Conservation (phyloP, 2,797 vertebrate genomes). For the Hypotaenidia philippensis region DNA sequence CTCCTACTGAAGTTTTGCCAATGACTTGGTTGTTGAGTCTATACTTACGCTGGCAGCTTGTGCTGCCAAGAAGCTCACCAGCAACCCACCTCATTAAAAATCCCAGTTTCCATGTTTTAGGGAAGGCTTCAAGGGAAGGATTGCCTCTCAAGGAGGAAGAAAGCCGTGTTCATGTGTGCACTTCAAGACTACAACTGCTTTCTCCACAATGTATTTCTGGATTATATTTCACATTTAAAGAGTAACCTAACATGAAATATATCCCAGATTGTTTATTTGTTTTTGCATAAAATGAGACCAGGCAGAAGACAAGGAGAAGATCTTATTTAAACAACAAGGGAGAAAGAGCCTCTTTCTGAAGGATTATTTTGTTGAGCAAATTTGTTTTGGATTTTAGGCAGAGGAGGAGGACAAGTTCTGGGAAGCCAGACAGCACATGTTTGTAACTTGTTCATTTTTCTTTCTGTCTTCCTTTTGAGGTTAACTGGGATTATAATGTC, state of each 20-base stretch:
- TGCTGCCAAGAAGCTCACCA: not conserved
- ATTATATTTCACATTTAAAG: not conserved
- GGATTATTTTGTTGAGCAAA: constrained; percentile 13
- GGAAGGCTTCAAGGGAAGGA: not conserved
- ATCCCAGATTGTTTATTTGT: constrained; percentile 1
- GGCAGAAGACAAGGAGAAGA: not conserved
- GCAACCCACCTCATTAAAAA: not conserved
- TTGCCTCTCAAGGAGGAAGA: not conserved
- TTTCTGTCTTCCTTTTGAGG: not conserved
- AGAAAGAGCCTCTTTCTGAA: not conserved
- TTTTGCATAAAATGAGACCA: not conserved
- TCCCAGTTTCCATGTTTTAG: not conserved
- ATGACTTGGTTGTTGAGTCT: not conserved
- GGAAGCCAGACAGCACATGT: constrained; percentile 9
- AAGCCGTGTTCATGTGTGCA: not conserved
- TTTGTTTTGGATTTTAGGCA: constrained; percentile 29
- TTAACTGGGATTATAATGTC: constrained; percentile 40
- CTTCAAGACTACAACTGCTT: not conserved
- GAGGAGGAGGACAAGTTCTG: constrained; percentile 18
- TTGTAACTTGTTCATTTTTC: constrained; percentile 24
- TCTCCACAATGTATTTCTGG: not conserved
- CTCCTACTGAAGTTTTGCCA: not conserved
- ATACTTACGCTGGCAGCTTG: not conserved
- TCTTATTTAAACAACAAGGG: constrained; percentile 27
- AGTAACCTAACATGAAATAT: constrained; percentile 11